Conservation (phyloP, 2,797 vertebrate genomes). For the Macropodus opercularis region DNA sequence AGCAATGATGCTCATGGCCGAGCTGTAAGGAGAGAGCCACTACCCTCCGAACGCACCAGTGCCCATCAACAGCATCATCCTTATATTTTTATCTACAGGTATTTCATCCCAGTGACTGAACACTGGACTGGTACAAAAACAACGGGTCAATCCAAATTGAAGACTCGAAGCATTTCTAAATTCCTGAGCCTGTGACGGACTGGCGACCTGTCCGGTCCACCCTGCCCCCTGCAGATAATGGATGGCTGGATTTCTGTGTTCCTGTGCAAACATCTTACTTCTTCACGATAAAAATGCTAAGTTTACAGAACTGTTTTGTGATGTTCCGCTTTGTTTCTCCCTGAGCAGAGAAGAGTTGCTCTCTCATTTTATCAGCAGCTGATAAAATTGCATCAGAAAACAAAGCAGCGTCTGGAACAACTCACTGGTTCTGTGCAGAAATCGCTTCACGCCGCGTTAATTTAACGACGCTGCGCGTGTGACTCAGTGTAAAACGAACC, state of each 20-base stretch:
- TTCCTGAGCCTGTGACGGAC: too few relatives aligned
- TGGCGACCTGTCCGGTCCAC: too few relatives aligned
- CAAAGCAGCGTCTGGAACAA: background rate
- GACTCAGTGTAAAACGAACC: background rate
- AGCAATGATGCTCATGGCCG: too few relatives aligned
- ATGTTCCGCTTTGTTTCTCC: too few relatives aligned
- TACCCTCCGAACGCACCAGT: background rate
- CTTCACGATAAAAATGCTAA: background rate
- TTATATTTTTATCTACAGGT: too few relatives aligned
- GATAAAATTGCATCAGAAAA: background rate
- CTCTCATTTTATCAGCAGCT: too few relatives aligned
- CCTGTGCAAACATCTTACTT: background rate
- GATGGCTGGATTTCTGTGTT: too few relatives aligned
- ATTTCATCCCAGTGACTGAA: too few relatives aligned
- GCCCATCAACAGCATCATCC: too few relatives aligned
- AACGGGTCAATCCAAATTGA: background rate
- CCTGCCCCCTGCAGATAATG: too few relatives aligned
- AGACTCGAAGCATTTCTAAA: background rate
- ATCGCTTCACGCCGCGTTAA: background rate
- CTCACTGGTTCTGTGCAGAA: background rate
- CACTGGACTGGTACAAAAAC: too few relatives aligned
- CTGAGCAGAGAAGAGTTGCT: too few relatives aligned
- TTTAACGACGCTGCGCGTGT: background rate
- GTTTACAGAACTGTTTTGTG: background rate
- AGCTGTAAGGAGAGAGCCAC: background rate